phyloP scores from a whole-genome alignment of 1,140 invertebrate species.

The Chironomus tepperi region DNA sequence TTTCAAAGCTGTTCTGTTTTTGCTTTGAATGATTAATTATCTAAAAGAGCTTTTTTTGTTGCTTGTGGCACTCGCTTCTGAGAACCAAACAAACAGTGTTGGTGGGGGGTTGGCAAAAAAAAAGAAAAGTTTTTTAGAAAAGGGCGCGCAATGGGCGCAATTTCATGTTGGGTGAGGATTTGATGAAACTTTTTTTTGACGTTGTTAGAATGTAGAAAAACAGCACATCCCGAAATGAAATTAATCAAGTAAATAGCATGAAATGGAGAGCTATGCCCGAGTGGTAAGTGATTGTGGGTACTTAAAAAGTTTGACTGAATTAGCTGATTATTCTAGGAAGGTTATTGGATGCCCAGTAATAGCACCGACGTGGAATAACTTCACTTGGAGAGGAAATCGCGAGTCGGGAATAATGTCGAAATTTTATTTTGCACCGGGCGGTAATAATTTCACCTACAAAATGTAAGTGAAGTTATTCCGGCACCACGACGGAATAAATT shows the following conservation, averaged over 20 bases:
- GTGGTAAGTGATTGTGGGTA: background rate
- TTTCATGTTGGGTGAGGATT: background rate
- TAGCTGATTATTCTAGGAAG: too few species aligned
- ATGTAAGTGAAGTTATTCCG: too few species aligned
- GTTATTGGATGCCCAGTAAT: too few species aligned
- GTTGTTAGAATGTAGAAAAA: too few species aligned
- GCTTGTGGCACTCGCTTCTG: background rate
- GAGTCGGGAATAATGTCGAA: too few species aligned
- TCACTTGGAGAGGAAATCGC: too few species aligned
- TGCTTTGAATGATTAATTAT: conserved; percentile 21
- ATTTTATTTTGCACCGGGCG: too few species aligned
- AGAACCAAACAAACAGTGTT: background rate
- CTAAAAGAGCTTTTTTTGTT: conserved; percentile 17
- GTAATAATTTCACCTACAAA: too few species aligned
- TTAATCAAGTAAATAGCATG: conserved; percentile 4
- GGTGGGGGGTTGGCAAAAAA: background rate
- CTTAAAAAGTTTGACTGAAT: too few species aligned
- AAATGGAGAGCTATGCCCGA: background rate
- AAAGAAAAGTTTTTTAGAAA: background rate
- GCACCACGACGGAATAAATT: too few species aligned
- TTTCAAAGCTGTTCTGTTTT: conserved; percentile 5
- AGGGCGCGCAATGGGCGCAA: background rate
- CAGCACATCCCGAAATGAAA: background rate
- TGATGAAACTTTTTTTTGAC: too few species aligned
- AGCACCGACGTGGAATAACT: too few species aligned